Evolutionary conservation across 2,797 vertebrate species (phyloP).

Genomic region (Chelon auratus): DNA sequence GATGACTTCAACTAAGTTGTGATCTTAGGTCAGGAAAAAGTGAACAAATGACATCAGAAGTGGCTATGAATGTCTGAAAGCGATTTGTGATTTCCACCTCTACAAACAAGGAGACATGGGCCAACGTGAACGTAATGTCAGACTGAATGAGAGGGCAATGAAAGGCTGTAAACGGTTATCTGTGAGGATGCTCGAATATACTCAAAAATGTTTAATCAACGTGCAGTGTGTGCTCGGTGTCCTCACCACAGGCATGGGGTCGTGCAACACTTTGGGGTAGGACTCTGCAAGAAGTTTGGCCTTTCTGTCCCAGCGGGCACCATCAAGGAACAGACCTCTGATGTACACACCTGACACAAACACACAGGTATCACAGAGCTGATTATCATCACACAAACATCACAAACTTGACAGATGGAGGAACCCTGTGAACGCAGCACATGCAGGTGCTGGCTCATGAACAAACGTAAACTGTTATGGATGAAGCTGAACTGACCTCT

Average conservation of each 20-base stretch:
- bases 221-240: background rate
- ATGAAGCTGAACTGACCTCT: conserved; percentile 6
- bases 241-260: conserved; percentile 89
- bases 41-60: too few relatives aligned
- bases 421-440: background rate
- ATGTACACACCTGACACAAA: conserved; percentile 87
- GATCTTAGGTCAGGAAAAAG: too few relatives aligned
- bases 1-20: too few relatives aligned
- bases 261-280: conserved; percentile 89
- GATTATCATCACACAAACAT: background rate
- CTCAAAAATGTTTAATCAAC: background rate
- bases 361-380: background rate
- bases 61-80: too few relatives aligned
- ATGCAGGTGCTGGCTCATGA: background rate
- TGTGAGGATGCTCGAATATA: too few relatives aligned
- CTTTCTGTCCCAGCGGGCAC: conserved; percentile 90
- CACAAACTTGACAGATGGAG: background rate
- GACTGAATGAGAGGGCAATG: too few relatives aligned
- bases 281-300: conserved; percentile 89
- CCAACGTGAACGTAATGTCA: too few relatives aligned
- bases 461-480: background rate
- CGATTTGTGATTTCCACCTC: too few relatives aligned
- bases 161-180: too few relatives aligned
- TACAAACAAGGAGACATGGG: too few relatives aligned
- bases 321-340: conserved; percentile 89